These are phyloP conservation scores for Epinephelus coioides DNA, from an alignment of 2,797 vertebrate genomes.

Conservation along the genomic window DNA sequence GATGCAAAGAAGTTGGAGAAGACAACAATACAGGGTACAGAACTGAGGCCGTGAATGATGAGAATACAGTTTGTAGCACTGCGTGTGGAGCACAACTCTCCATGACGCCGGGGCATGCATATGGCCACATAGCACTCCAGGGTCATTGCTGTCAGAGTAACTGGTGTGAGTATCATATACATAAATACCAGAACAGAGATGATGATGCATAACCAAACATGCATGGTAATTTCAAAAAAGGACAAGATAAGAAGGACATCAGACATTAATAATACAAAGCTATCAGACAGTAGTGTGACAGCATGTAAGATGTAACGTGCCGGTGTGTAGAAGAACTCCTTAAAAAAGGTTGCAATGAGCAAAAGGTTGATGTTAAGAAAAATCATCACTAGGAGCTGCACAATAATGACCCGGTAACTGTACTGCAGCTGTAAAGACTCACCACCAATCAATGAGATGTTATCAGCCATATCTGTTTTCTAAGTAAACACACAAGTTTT, in stretches of 20 bases:
- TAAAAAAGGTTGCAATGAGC: slow-evolving; percentile 73
- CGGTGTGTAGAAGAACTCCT: slow-evolving; percentile 61
- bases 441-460: slow-evolving; percentile 11
- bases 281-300: slow-evolving; percentile 68
- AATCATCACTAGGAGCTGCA: slow-evolving; percentile 55
- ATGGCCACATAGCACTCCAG: slow-evolving; percentile 78
- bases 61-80: slow-evolving; percentile 36
- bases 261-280: slow-evolving; percentile 56
- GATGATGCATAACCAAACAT: slow-evolving; percentile 54
- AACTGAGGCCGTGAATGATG: slow-evolving; percentile 61
- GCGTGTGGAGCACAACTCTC: neutral
- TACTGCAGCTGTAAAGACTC: fast-evolving
- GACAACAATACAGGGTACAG: slow-evolving; percentile 32
- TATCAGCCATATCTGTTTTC: slow-evolving; percentile 1
- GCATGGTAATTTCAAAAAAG: slow-evolving; percentile 24
- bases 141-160: slow-evolving; percentile 75
- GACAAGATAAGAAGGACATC: slow-evolving; percentile 33
- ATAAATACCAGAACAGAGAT: slow-evolving; percentile 14
- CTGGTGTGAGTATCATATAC: slow-evolving; percentile 51
- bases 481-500: neutral
- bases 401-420: neutral
- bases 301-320: slow-evolving; percentile 78
- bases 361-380: slow-evolving; percentile 74
- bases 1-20: slow-evolving; percentile 44
- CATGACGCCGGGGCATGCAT: slow-evolving; percentile 74